Base-by-base conservation (phyloP, 2,113 vertebrate genomes). In the Engystomops pustulosus region DNA sequence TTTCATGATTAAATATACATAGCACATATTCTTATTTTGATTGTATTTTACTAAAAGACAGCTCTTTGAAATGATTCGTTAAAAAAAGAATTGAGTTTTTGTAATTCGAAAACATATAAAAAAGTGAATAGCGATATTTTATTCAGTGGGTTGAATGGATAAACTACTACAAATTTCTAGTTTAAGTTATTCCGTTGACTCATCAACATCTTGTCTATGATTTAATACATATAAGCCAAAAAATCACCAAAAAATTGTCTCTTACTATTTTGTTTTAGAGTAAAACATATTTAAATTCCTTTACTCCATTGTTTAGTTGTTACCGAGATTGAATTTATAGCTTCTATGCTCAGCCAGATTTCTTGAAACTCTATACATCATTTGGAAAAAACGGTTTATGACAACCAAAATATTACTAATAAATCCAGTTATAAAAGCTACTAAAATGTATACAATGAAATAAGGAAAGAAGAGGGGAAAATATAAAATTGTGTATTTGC, bases 191-290 rank as follows among this genome's bases (percentile, higher is more conserved):
- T 78, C 53, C 20, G 62, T 41, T 34, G 3, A 77, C 30, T 77
- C 10, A 62, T 58, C 30, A 23, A 27, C 32, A 62, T 44, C 34
- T 6, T 15, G 38, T 38, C 11, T n/a, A 23, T 44, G 53, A 60
- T 79, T 60, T 79, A 62, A 60, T 41, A 8, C 34, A 44, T 79
- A n/a, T 14, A 30, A 15, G 14, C n/a, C 38, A 36, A 78, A 79
- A 6, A 79, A 6, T 10, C n/a, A 25, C 53, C 49, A 18, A 11
- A 65, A 34, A 47, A 7, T 23, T 15, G 12, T 25, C 3, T 2
- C 20, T n/a, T 30, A n/a, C 27, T 18, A 32, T 18, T 27, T 36
- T 20, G 15, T 36, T 20, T 77, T 51, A 30, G 7, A 51, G 44
- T 14, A 55, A 58, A 30, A 77, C 34, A 15, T 53, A 55, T 14